phyloP scores from a whole-genome alignment of 2,888 invertebrate genomes.

The Volucella inflata region DNA sequence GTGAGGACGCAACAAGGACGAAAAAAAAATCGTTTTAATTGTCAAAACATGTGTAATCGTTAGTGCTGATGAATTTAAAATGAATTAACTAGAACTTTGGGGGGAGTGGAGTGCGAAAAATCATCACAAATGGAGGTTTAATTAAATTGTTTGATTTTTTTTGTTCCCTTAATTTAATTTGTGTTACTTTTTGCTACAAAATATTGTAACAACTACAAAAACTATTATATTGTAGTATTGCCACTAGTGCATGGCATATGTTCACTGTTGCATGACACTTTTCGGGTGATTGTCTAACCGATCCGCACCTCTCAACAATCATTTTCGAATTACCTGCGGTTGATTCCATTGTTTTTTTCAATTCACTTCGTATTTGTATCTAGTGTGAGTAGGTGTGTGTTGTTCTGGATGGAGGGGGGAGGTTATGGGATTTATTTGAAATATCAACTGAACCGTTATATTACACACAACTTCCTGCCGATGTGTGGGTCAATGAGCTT shows the following conservation, averaged over 20 bases:
- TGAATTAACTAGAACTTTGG: conserved; percentile 39
- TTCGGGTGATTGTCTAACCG: neutral
- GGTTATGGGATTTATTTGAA: conserved; percentile 47
- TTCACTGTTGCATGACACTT: conserved; percentile 32
- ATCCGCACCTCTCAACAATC: conserved; percentile 11
- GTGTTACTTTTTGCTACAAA: conserved; percentile 26
- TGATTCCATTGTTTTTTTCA: conserved; percentile 32
- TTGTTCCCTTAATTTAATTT: neutral
- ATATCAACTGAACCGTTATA: conserved; percentile 56
- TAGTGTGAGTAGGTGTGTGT: conserved; percentile 5
- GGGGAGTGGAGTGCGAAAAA: neutral
- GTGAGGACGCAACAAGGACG: neutral
- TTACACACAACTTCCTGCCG: conserved; percentile 47
- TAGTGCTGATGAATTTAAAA: conserved; percentile 51
- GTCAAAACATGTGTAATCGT: conserved; percentile 44
- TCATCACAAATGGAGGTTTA: conserved; percentile 40
- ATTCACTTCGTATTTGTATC: conserved; percentile 22
- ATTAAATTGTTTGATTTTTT: conserved; percentile 40
- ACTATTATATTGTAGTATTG: neutral
- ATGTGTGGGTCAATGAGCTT: conserved; percentile 62
- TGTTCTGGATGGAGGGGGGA: neutral
- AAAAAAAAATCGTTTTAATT: conserved; percentile 22
- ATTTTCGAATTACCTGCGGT: conserved; percentile 49
- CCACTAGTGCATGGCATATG: conserved; percentile 25
- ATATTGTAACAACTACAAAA: conserved; percentile 42